These are phyloP conservation scores for Oscheius sp. DNA, from an alignment of 2,888 invertebrate species.

Conservation along the genomic window DNA sequence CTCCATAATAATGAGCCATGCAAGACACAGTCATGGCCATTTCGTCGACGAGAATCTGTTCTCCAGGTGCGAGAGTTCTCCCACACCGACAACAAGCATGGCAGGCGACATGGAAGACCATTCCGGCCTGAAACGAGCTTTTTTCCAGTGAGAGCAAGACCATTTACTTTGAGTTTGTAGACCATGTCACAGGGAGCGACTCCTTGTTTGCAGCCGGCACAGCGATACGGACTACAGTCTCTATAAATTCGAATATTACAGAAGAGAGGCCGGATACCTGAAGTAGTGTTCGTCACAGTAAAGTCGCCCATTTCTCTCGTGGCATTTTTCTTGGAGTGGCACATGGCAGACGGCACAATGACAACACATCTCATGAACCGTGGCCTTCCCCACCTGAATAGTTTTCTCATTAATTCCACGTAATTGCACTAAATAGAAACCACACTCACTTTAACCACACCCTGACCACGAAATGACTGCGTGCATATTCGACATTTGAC, in stretches of 20 bases:
- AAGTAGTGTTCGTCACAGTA: slow-evolving; percentile 98
- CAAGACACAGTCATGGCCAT: slow-evolving; percentile 61
- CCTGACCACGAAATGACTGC: slow-evolving; percentile 42
- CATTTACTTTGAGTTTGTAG: slow-evolving; percentile 64
- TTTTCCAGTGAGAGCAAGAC: no score
- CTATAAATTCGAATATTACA: slow-evolving; percentile 48
- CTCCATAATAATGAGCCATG: slow-evolving; percentile 54
- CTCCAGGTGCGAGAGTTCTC: slow-evolving; percentile 64
- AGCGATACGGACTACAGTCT: slow-evolving; percentile 61
- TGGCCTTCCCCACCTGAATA: slow-evolving; percentile 49
- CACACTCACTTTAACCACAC: slow-evolving; percentile 49
- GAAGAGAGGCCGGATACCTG: slow-evolving; percentile 81
- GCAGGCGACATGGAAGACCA: slow-evolving; percentile 70
- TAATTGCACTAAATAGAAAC: neutral
- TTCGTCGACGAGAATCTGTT: slow-evolving; percentile 70
- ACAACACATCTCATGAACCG: slow-evolving; percentile 96
- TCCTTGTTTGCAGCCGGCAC: slow-evolving; percentile 67
- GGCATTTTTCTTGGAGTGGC: slow-evolving; percentile 95
- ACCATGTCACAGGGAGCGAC: slow-evolving; percentile 70
- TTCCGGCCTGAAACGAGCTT: slow-evolving; percentile 49
- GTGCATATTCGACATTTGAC: slow-evolving; percentile 47
- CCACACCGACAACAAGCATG: slow-evolving; percentile 69
- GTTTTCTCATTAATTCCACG: neutral
- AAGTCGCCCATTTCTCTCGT: slow-evolving; percentile 93
- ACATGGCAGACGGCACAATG: slow-evolving; percentile 94